Conservation (phyloP, 2,113 vertebrate species). For the Antigone vipio region DNA sequence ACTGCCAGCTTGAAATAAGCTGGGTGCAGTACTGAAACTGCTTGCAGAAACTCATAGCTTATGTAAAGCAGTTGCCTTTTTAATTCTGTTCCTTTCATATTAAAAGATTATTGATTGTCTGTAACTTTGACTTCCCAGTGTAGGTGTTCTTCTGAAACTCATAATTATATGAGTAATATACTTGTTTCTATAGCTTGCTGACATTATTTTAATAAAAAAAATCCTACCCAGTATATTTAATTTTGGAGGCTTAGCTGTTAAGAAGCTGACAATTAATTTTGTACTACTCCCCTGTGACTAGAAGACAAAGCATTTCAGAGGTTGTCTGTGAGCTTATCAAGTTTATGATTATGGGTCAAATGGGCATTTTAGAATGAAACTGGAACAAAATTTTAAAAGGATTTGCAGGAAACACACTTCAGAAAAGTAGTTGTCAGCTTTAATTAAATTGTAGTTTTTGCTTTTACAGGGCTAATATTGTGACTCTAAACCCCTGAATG, state of each 20-base stretch:
- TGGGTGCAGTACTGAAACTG: background rate
- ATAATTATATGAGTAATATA: background rate
- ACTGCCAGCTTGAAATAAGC: background rate
- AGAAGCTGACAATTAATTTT: constrained; percentile 17
- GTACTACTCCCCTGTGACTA: background rate
- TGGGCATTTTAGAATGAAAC: background rate
- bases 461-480: background rate
- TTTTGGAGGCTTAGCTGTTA: constrained; percentile 30
- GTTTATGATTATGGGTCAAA: background rate
- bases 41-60: background rate
- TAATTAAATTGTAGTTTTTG: background rate
- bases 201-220: background rate
- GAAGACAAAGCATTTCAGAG: background rate
- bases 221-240: background rate
- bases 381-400: background rate
- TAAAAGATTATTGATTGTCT: background rate
- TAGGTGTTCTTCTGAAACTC: background rate
- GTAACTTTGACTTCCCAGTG: background rate
- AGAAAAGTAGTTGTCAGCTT: background rate
- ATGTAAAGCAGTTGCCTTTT: background rate
- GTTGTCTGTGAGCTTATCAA: background rate
- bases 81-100: background rate
- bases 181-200: background rate
- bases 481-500: background rate
- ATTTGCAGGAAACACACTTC: background rate